Evolutionary conservation across 2,888 invertebrate genomes (phyloP).

Genomic region (Drosophila flavopinicola): DNA sequence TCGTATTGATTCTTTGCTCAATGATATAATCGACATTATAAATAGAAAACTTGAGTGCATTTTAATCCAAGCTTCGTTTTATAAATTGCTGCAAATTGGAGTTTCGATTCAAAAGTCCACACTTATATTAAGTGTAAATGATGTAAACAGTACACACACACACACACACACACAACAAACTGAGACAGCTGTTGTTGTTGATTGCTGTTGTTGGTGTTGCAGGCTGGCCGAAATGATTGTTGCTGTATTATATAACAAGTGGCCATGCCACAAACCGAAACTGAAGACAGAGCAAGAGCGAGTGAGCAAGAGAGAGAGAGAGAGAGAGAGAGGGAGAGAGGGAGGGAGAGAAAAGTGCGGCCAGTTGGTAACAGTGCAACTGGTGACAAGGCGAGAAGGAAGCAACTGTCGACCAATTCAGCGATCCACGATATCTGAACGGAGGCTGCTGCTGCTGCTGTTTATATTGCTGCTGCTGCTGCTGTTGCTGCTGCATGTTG

Average conservation of each 20-base stretch:
- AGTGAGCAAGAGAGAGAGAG: too few species aligned
- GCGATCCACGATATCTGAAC: slow-evolving; percentile 28
- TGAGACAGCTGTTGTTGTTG: slow-evolving; percentile 69
- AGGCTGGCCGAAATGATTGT: slow-evolving; percentile 78
- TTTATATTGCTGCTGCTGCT: slow-evolving; percentile 39
- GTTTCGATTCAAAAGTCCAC: slow-evolving; percentile 14
- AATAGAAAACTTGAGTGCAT: neutral
- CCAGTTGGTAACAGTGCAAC: slow-evolving; percentile 31
- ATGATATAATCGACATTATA: neutral
- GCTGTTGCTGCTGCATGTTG: slow-evolving; percentile 55
- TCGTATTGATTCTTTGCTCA: neutral
- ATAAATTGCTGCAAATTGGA: slow-evolving; percentile 1
- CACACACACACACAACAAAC: slow-evolving; percentile 28
- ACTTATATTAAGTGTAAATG: slow-evolving; percentile 59
- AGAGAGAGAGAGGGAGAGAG: slow-evolving; percentile 15
- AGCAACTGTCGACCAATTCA: slow-evolving; percentile 58
- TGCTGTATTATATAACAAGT: slow-evolving; percentile 76
- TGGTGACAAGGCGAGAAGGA: slow-evolving; percentile 67
- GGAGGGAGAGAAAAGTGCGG: slow-evolving; percentile 18
- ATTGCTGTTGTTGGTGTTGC: slow-evolving; percentile 58
- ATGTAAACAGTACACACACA: slow-evolving; percentile 48
- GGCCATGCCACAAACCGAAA: slow-evolving; percentile 77
- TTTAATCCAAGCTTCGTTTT: neutral
- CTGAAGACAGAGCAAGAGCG: slow-evolving; percentile 33
- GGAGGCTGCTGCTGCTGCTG: slow-evolving; percentile 28